Base-by-base conservation (phyloP, 2,113 vertebrate genomes). In the Dasyornis broadbenti region DNA sequence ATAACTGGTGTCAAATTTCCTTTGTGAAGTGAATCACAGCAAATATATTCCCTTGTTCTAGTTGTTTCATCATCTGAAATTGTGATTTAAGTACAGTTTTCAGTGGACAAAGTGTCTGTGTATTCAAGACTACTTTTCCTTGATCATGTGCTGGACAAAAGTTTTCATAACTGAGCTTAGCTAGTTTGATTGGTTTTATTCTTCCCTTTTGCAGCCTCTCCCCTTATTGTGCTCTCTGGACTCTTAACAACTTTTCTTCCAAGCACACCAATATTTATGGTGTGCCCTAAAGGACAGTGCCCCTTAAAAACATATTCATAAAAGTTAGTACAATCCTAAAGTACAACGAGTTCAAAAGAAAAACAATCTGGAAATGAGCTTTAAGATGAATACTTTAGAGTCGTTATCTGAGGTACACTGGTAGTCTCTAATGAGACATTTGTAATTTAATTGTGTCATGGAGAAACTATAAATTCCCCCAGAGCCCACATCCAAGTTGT, bases 391-490 rank as follows among this genome's bases (percentile, higher is more conserved):
- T 81, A 86, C 54, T 94, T 87, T 82, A 53, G 73, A 94, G 86
- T 83, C 17, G 47, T 96, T 98, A 97, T 97, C 95, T 96, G 95
- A 97, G 93, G 96, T 94, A 91, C 94, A 94, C 91, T 96, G 95
- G 82, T 90, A 90, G 86, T 80, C 96, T 98, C 98, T 98, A 98
- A 98, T 97, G 96, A 96, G 95, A 87, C 95, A 96, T 96, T 96
- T 95, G 63, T 97, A 97, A 98, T 97, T 98, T 97, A 98, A 97
- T 96, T 97, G 87, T 97, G 95, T 97, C 91, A 86, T 54, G 44
- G 82, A 96, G 94, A 92, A 85, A 61, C 95, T 89, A 89, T 97
- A 96, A 97, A 97, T 97, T 97, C 86, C 82, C 94, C 61, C 83
- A 94, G 95, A 97, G 82, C 39, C 53, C 92, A 92, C 90, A 96